Conservation (phyloP, 2,797 vertebrate genomes). For the Micrastur ruficollis region DNA sequence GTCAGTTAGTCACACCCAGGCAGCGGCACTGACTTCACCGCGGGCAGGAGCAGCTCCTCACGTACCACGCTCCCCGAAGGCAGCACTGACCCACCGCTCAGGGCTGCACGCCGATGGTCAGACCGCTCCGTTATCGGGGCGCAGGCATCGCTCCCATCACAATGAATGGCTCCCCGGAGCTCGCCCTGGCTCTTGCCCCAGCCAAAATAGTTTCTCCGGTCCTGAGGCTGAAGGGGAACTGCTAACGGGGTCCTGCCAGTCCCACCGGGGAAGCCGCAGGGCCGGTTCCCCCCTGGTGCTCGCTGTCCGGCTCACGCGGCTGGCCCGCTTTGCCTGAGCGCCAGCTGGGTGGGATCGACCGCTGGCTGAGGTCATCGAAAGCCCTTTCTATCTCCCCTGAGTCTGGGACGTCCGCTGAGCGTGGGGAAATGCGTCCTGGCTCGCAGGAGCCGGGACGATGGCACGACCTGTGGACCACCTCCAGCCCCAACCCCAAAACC, state of each 20-base stretch:
- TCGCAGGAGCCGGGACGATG: neutral
- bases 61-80: slow-evolving; percentile 44
- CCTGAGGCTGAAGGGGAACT: neutral
- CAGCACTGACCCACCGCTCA: slow-evolving; percentile 9
- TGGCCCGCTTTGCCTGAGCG: neutral
- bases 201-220: neutral
- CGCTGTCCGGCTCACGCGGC: neutral
- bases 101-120: neutral
- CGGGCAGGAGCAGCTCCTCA: slow-evolving; percentile 57
- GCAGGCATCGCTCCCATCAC: neutral
- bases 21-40: slow-evolving; percentile 60
- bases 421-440: neutral
- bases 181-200: neutral
- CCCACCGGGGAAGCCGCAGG: fast-evolving
- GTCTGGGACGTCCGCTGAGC: neutral
- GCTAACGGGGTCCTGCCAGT: neutral
- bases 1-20: slow-evolving; percentile 61
- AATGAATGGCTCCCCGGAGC: neutral
- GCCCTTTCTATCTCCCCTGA: neutral
- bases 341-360: slow-evolving; percentile 41
- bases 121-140: neutral
- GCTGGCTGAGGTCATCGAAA: slow-evolving; percentile 24
- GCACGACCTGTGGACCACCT: neutral
- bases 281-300: neutral
- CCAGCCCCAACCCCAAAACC: neutral